These are phyloP conservation scores for Empidonax traillii DNA, from an alignment of 2,113 vertebrate genomes.

Conservation along the genomic window DNA sequence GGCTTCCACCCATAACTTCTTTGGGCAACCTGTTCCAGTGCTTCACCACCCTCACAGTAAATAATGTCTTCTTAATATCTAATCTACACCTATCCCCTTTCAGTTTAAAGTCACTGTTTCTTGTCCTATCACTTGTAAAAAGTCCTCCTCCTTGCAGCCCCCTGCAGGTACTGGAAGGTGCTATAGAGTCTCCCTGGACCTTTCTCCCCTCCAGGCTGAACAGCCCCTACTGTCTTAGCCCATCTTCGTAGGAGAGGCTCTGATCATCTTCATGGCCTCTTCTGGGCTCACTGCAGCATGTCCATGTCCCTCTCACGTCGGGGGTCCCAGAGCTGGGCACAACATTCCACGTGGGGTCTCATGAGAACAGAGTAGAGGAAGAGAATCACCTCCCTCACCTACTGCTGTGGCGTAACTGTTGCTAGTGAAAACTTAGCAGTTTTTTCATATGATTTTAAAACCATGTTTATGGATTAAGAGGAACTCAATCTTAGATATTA, in stretches of 20 bases:
- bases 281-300: not conserved
- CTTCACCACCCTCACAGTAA: not conserved
- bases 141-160: not conserved
- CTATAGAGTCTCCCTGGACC: not conserved
- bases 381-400: not conserved
- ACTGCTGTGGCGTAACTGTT: not conserved
- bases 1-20: not conserved
- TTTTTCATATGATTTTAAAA: not conserved
- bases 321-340: not conserved
- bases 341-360: not conserved
- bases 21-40: not conserved
- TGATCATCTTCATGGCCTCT: not conserved
- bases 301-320: not conserved
- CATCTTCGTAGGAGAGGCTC: not conserved
- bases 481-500: not conserved
- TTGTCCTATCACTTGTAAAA: not conserved
- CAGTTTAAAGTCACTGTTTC: not conserved
- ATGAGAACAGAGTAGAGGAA: not conserved
- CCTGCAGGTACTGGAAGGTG: not conserved
- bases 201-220: not conserved
- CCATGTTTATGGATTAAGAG: not conserved
- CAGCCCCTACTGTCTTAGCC: not conserved
- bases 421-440: not conserved
- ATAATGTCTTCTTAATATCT: not conserved
- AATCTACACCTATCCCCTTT: not conserved